Evolutionary conservation across 2,797 vertebrate genomes (phyloP).

Genomic region (Pangasius macronema): DNA sequence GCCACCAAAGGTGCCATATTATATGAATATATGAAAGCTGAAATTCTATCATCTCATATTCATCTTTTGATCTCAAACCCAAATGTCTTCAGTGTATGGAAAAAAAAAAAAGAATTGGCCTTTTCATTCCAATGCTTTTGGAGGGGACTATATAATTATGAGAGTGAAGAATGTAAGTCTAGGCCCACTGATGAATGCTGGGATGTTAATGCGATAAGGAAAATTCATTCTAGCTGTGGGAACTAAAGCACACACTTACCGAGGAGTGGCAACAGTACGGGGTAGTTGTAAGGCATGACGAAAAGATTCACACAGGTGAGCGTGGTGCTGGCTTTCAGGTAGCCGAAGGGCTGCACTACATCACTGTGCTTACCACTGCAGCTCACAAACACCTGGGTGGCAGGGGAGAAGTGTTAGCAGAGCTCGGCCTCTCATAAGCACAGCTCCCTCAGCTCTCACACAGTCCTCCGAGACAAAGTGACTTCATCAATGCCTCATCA

Average conservation of each 20-base stretch:
- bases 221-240: neutral
- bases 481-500: slow-evolving; percentile 39
- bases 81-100: neutral
- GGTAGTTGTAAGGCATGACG: slow-evolving; percentile 99
- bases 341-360: slow-evolving; percentile 91
- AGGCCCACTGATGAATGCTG: neutral
- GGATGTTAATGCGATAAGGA: neutral
- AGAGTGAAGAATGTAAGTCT: neutral
- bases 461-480: slow-evolving; percentile 35
- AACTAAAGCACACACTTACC: slow-evolving; percentile 70
- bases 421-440: slow-evolving; percentile 40
- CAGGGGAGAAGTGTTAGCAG: slow-evolving; percentile 29
- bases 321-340: slow-evolving; percentile 97
- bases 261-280: slow-evolving; percentile 91
- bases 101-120: neutral
- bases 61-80: neutral
- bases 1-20: neutral
- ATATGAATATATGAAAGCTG: neutral
- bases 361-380: slow-evolving; percentile 93
- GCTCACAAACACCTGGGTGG: slow-evolving; percentile 89
- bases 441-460: slow-evolving; percentile 22
- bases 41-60: neutral
- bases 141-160: neutral
- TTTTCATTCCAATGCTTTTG: neutral
- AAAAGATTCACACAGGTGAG: slow-evolving; percentile 98